A percentile compares a stretch with the other conserved stretches of the same genome.
phyloP scores from a whole-genome alignment of 2,888 invertebrate genomes.

The Dascillus cervinus region DNA sequence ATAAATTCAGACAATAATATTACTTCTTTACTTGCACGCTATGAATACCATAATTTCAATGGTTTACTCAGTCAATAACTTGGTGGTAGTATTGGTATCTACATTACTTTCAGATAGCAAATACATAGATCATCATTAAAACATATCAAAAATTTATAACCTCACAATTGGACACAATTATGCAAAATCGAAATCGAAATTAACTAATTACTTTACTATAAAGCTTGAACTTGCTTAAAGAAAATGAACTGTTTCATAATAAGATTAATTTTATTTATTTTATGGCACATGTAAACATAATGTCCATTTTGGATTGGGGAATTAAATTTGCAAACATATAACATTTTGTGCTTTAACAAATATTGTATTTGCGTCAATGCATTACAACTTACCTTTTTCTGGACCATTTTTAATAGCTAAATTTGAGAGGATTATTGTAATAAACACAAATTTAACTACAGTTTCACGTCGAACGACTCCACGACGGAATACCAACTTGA shows the following conservation, averaged over 20 bases:
- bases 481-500: too few species aligned
- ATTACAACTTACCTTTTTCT: conserved; percentile 36
- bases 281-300: not conserved
- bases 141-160: conserved; percentile 1
- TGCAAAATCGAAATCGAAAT: not conserved
- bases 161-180: not conserved
- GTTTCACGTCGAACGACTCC: too few species aligned
- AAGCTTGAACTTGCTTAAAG: too few species aligned
- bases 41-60: not conserved
- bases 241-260: too few species aligned
- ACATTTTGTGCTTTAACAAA: not conserved
- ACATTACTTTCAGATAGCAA: conserved; percentile 33
- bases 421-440: conserved; percentile 19
- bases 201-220: too few species aligned
- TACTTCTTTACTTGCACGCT: conserved; percentile 1
- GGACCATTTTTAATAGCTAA: conserved; percentile 29
- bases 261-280: not conserved
- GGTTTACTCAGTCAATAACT: conserved; percentile 6
- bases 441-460: too few species aligned
- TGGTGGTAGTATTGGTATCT: conserved; percentile 31
- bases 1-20: conserved; percentile 23
- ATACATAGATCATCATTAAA: conserved; percentile 27
- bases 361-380: too few species aligned
- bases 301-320: not conserved
- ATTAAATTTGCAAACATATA: not conserved